Percentiles rank a stretch among this genome's conserved stretches.
These are phyloP conservation scores for Atherinomorus stipes DNA, from an alignment of 2,113 vertebrate genomes.

Conservation along the genomic window DNA sequence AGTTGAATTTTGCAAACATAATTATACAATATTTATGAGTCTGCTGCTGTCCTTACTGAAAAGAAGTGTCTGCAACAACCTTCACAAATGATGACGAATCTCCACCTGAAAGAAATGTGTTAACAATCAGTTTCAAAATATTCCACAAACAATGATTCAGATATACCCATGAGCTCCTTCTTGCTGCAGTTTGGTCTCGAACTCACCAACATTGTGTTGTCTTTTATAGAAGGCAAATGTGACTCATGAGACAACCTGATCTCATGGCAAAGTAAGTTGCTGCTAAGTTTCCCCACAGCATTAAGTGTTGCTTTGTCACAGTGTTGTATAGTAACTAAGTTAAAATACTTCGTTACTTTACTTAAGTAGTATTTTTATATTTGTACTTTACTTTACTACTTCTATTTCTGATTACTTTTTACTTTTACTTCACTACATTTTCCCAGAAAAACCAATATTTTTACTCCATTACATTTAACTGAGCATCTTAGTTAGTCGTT, in stretches of 20 bases:
- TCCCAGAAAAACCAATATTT: no score
- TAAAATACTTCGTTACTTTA: no score
- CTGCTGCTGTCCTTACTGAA: neutral
- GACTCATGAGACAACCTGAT: neutral
- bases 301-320: no score
- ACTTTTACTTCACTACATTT: no score
- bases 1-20: slow-evolving; percentile 37
- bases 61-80: neutral
- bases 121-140: neutral
- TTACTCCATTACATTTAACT: no score
- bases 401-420: no score
- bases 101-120: slow-evolving; percentile 13
- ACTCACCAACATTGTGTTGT: neutral
- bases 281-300: neutral
- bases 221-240: slow-evolving; percentile 21
- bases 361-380: no score
- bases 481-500: no score
- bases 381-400: no score
- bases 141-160: neutral
- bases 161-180: neutral
- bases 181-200: neutral
- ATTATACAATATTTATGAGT: neutral
- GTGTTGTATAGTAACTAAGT: no score
- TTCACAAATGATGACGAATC: neutral
- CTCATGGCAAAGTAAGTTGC: neutral